Evolutionary conservation across 2,888 invertebrate species (phyloP), one percentile per base, ranked within the genome.

Genomic region (Sminthurides aquaticus): DNA sequence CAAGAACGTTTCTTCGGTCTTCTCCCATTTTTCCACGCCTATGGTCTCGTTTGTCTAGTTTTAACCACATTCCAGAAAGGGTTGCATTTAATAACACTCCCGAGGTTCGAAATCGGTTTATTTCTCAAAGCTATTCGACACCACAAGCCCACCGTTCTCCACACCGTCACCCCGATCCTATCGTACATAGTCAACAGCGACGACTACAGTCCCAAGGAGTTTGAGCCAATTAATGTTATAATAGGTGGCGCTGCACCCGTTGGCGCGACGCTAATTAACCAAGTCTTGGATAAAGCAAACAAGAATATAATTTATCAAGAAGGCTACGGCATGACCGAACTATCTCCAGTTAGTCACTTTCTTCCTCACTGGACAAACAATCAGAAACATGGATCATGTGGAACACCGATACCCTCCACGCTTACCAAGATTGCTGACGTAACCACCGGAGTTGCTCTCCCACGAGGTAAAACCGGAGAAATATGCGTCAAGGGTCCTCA

Each of bases 141-240:
- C 11, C 73, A 74, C 28, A 69, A 68, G 58, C 71, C 71, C 0
- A 73, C 73, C n/a, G 43, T 58, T 3, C 49, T 68, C 60, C 74
- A 71, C 58, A 84, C 88, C 1, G 91, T 90, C 1, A 91, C 91
- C 0, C 90, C 90, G 0, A 79, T 91, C 3, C 79, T 90, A 24
- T 80, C 88, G 1, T 89, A 90, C 78, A 78, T 91, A 65, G 86
- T 87, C 0, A 85, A 87, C 24, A 87, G 85, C 76, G 83, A 89
- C 0, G 78, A 82, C 29, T 85, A 89, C 8, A 84, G 82, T 60
- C 82, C 83, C 69, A 85, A 85, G 64, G 87, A 89, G 75, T 78
- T 91, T 56, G 80, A 83, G 26, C 83, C 82, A 0, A 80, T 91
- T 0, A 82, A 83, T 65, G 81, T 82, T 1, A 82, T 90, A 26